A percentile compares a stretch with the other conserved stretches of the same genome.
These are phyloP conservation scores for Meloidogyne floridensis DNA, from an alignment of 1,140 invertebrate genomes.

Conservation along the genomic window DNA sequence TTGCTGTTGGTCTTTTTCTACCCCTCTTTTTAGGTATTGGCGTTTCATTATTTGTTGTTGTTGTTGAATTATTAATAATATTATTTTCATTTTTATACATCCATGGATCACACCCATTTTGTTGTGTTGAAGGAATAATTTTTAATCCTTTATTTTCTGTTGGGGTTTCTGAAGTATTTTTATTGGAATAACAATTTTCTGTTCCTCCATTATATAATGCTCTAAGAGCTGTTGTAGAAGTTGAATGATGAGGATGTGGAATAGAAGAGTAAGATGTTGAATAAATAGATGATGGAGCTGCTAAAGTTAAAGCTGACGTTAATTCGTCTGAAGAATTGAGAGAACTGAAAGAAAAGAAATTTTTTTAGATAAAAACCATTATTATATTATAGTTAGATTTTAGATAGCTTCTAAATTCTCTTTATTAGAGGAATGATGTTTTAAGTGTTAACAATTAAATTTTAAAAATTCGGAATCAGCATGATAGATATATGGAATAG, in stretches of 20 bases:
- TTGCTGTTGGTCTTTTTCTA: not conserved
- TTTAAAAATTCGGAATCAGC: too few species aligned
- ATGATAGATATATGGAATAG: too few species aligned
- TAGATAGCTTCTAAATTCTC: too few species aligned
- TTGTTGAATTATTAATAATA: not conserved
- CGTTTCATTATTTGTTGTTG: not conserved
- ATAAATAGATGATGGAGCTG: not conserved
- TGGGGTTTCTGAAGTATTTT: not conserved
- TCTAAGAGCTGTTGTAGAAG: not conserved
- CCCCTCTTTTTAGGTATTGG: not conserved
- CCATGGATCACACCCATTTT: not conserved
- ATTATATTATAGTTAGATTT: too few species aligned
- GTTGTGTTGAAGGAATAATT: not conserved
- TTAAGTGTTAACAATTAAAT: too few species aligned
- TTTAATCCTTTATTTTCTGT: not conserved
- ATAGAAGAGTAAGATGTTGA: not conserved
- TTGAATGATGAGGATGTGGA: not conserved
- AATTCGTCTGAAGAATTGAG: not conserved
- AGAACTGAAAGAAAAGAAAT: not conserved
- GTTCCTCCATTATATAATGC: not conserved
- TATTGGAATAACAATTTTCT: not conserved
- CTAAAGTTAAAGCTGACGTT: not conserved
- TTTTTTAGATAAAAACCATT: too few species aligned
- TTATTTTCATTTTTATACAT: not conserved
- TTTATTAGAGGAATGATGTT: too few species aligned